A percentile compares a stretch with the other conserved stretches of the same genome.
Evolutionary conservation across 1,140 invertebrate species (phyloP).

Genomic region (Dinothrombium tinctorium): DNA sequence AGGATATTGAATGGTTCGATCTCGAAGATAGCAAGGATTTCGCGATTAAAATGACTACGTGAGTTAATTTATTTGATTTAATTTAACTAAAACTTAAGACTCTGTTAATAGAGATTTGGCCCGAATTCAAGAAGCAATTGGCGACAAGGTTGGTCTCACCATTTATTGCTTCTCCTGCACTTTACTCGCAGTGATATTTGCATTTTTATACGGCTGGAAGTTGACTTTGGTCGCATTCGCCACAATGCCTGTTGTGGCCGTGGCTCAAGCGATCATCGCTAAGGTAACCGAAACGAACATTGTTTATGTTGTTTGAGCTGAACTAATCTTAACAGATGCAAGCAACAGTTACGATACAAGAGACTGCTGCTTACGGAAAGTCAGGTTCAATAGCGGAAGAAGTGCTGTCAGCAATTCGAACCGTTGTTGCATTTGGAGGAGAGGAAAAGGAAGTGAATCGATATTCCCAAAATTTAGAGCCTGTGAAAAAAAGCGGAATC

Average conservation of each 20-base stretch:
- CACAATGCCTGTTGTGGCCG: constrained; percentile 19
- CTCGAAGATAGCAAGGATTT: no score
- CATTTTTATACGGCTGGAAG: constrained; percentile 25
- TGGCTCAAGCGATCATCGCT: constrained; percentile 13
- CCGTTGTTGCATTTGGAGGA: constrained; percentile 24
- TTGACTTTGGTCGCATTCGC: constrained; percentile 25
- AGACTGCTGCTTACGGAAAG: constrained; percentile 21
- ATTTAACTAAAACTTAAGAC: no score
- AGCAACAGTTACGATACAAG: no score
- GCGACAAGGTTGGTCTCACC: constrained; percentile 28
- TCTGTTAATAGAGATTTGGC: constrained; percentile 24
- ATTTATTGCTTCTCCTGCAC: constrained; percentile 19
- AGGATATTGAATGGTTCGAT: no score
- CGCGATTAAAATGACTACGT: no score
- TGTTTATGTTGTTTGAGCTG: constrained; percentile 27
- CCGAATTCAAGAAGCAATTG: constrained; percentile 29
- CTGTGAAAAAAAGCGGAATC: no score
- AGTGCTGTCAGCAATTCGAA: constrained; percentile 22
- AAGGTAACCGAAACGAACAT: no score
- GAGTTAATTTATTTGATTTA: no score
- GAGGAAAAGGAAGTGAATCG: constrained; percentile 18
- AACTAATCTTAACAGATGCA: no score
- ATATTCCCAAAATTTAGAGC: no score
- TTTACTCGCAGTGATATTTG: constrained; percentile 19
- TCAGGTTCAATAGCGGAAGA: constrained; percentile 27